A percentile compares a stretch with the other conserved stretches of the same genome.
phyloP scores from a whole-genome alignment of 2,888 invertebrate species.

The Tenthredo notha region DNA sequence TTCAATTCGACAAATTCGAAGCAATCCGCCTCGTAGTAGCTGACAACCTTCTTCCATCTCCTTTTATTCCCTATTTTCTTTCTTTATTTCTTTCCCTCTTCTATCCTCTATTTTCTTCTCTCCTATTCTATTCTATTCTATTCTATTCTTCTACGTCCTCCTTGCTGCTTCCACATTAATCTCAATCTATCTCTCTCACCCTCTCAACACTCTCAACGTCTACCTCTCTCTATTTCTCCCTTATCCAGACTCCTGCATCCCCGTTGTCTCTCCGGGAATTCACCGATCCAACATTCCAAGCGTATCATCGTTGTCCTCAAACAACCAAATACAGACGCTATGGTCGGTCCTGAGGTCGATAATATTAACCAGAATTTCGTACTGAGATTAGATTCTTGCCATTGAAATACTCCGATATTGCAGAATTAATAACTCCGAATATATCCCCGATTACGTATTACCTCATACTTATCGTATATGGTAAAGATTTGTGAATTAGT shows the following conservation, averaged over 20 bases:
- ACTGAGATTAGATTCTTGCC: constrained; percentile 41
- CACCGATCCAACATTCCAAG: constrained; percentile 47
- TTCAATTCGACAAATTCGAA: constrained; percentile 44
- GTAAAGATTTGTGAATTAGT: not conserved
- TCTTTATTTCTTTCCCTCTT: not conserved
- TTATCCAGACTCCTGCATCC: not conserved
- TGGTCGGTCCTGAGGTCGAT: constrained; percentile 31
- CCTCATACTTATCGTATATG: too few species aligned
- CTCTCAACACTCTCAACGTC: not conserved
- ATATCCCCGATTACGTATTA: not conserved
- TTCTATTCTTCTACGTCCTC: not conserved
- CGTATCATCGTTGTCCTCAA: constrained; percentile 46
- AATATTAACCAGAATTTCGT: constrained; percentile 29
- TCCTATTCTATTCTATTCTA: constrained; percentile 4
- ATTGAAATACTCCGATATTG: not conserved
- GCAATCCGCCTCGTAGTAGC: constrained; percentile 12
- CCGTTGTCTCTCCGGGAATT: constrained; percentile 42
- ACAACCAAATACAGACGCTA: constrained; percentile 43
- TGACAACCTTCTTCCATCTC: constrained; percentile 26
- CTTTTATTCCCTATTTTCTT: not conserved
- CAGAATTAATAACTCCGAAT: not conserved
- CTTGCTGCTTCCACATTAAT: constrained; percentile 42
- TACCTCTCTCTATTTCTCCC: not conserved
- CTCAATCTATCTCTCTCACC: constrained; percentile 39
- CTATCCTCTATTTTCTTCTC: not conserved